phyloP scores from a whole-genome alignment of 2,888 invertebrate genomes.

The Eremobia ochroleuca region DNA sequence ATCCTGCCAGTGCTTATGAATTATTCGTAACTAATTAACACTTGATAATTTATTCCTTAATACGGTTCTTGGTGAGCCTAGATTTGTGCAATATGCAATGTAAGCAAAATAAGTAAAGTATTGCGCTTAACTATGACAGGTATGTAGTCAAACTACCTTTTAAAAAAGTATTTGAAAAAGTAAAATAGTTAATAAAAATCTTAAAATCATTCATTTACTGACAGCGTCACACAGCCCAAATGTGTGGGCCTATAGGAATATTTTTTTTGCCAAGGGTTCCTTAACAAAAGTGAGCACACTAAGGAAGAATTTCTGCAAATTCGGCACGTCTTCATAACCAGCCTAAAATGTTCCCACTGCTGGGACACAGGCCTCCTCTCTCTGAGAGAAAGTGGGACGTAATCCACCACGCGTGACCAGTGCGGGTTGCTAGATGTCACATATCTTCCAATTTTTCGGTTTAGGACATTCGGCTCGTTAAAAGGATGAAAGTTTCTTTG shows the following conservation, averaged over 20 bases:
- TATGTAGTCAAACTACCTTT: background rate
- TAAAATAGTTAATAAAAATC: too few relatives aligned
- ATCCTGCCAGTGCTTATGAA: constrained; percentile 15
- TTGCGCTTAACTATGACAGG: background rate
- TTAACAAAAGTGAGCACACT: background rate
- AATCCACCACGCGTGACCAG: too few relatives aligned
- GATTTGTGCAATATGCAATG: background rate
- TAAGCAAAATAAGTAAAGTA: background rate
- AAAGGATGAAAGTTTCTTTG: background rate
- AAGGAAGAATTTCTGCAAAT: background rate
- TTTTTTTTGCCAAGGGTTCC: background rate
- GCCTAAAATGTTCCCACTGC: too few relatives aligned
- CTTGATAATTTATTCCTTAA: constrained; percentile 25
- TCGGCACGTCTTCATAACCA: background rate
- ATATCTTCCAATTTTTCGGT: too few relatives aligned
- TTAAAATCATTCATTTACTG: background rate
- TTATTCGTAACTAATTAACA: constrained; percentile 39
- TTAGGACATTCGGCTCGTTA: background rate
- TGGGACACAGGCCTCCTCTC: too few relatives aligned
- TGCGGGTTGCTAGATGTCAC: too few relatives aligned
- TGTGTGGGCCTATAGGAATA: background rate
- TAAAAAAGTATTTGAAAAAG: too few relatives aligned
- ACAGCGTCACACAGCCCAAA: background rate
- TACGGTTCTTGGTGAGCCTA: constrained; percentile 7
- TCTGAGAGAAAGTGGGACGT: too few relatives aligned